phyloP scores from a whole-genome alignment of 2,888 invertebrate species.

The Lepetodrilus schrolli region DNA sequence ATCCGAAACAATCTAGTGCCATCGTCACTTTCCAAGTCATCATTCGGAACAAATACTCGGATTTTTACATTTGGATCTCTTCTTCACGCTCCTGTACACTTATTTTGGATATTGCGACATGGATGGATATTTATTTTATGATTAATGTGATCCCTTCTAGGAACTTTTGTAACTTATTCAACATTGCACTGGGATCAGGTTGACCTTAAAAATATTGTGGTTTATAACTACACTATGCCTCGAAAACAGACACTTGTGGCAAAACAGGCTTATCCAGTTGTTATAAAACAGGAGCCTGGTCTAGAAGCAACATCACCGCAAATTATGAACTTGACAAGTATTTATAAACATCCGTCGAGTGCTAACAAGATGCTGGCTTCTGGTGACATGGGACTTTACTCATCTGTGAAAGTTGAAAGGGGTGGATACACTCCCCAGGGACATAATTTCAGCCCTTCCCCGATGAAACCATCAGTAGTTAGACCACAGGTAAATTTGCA shows the following conservation, averaged over 20 bases:
- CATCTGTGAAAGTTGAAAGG: slow-evolving; percentile 37
- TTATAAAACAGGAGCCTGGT: slow-evolving; percentile 60
- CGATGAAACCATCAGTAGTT: slow-evolving; percentile 47
- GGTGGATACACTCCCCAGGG: slow-evolving; percentile 45
- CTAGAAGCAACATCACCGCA: slow-evolving; percentile 52
- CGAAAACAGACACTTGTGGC: slow-evolving; percentile 57
- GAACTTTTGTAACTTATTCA: not conserved
- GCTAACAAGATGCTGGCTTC: slow-evolving; percentile 32
- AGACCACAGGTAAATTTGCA: slow-evolving; percentile 56
- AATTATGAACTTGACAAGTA: slow-evolving; percentile 60
- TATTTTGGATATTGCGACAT: slow-evolving; percentile 19
- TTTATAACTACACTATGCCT: slow-evolving; percentile 51
- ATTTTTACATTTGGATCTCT: not conserved
- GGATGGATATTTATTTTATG: slow-evolving; percentile 25
- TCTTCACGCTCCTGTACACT: not conserved
- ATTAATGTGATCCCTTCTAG: slow-evolving; percentile 7
- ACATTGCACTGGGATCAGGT: not conserved
- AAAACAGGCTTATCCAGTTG: slow-evolving; percentile 47
- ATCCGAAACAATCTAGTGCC: slow-evolving; percentile 20
- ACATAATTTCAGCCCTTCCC: slow-evolving; percentile 42
- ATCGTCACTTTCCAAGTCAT: not conserved
- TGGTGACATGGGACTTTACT: slow-evolving; percentile 5
- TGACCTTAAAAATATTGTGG: slow-evolving; percentile 16
- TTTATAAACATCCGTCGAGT: slow-evolving; percentile 51
- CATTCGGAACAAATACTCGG: no score